Evolutionary conservation across 2,797 vertebrate genomes (phyloP).

Genomic region (Schizopygopsis malacanthus): DNA sequence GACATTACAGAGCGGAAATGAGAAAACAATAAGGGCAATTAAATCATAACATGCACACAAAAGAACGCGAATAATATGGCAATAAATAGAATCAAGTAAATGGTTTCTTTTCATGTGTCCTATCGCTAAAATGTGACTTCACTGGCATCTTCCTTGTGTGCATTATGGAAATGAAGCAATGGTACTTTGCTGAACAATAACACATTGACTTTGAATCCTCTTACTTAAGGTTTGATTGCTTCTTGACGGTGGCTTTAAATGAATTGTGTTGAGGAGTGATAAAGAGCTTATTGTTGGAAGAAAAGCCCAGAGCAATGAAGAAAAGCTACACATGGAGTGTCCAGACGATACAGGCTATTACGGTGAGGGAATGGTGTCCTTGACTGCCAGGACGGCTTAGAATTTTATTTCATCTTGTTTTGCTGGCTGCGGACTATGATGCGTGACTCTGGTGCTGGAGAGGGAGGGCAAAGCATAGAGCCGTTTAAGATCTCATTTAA

Average conservation of each 20-base stretch:
- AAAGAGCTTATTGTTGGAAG: slow-evolving; percentile 89
- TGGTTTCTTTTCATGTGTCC: slow-evolving; percentile 72
- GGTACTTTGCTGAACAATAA: slow-evolving; percentile 86
- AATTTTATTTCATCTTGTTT: slow-evolving; percentile 90
- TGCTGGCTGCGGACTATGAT: slow-evolving; percentile 82
- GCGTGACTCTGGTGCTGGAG: slow-evolving; percentile 80
- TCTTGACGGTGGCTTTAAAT: slow-evolving; percentile 88
- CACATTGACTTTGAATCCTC: slow-evolving; percentile 88
- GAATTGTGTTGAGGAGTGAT: slow-evolving; percentile 89
- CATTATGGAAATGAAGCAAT: slow-evolving; percentile 85
- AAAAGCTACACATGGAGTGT: slow-evolving; percentile 86
- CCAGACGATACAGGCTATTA: slow-evolving; percentile 87
- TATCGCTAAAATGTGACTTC: slow-evolving; percentile 74
- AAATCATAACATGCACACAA: slow-evolving; percentile 40
- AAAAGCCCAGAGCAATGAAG: slow-evolving; percentile 87
- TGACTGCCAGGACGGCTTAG: slow-evolving; percentile 86
- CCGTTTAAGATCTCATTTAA: slow-evolving; percentile 81
- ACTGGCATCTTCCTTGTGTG: slow-evolving; percentile 75
- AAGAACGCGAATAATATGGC: slow-evolving; percentile 40
- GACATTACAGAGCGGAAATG: slow-evolving; percentile 28
- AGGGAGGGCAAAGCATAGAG: slow-evolving; percentile 76
- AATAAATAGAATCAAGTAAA: slow-evolving; percentile 69
- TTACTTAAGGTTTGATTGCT: slow-evolving; percentile 90
- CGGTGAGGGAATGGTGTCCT: slow-evolving; percentile 86
- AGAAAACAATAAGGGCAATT: slow-evolving; percentile 54